Evolutionary conservation across 2,888 invertebrate genomes (phyloP).

Genomic region (Physocephala rufipes): DNA sequence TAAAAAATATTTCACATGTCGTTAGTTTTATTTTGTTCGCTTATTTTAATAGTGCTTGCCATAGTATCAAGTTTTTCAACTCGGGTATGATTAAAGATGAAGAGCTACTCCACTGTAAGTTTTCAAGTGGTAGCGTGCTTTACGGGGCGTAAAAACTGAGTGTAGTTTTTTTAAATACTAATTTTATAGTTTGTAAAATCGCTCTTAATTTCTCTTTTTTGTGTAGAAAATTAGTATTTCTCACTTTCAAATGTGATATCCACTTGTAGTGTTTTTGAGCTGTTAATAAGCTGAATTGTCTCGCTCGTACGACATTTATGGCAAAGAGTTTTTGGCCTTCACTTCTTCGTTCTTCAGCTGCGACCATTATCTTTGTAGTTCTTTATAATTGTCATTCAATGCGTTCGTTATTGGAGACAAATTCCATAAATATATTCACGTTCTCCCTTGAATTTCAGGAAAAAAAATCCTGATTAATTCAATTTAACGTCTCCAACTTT

Average conservation of each 20-base stretch:
- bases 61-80: too few relatives aligned
- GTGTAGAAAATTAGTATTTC: too few relatives aligned
- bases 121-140: background rate
- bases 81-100: too few relatives aligned
- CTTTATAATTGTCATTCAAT: background rate
- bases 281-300: background rate
- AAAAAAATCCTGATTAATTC: background rate
- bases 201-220: too few relatives aligned
- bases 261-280: too few relatives aligned
- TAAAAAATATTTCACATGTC: background rate
- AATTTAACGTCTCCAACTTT: background rate
- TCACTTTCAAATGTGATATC: too few relatives aligned
- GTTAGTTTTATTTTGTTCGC: background rate
- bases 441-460: background rate
- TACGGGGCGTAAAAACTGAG: background rate
- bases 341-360: background rate
- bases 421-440: background rate
- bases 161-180: too few relatives aligned
- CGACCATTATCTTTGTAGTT: background rate
- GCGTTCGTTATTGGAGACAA: too few relatives aligned
- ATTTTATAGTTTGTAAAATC: too few relatives aligned
- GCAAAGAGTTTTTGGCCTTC: background rate
- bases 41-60: background rate
- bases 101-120: background rate
- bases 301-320: background rate